These are phyloP conservation scores for Aeoliscus strigatus DNA, from an alignment of 2,797 vertebrate genomes.

Conservation along the genomic window DNA sequence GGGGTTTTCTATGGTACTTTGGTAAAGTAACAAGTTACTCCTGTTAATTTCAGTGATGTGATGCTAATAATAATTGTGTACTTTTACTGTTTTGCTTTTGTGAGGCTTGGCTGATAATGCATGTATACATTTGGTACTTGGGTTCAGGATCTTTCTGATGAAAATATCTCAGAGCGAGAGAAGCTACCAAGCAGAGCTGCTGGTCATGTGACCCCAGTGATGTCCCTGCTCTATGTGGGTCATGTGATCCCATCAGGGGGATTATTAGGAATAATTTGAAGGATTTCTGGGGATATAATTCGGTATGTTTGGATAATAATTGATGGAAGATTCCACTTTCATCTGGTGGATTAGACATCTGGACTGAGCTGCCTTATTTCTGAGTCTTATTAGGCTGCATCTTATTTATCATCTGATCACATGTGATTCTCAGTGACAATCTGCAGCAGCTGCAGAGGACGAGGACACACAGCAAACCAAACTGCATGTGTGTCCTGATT, in stretches of 20 bases:
- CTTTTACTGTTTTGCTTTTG: no score
- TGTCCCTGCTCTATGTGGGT: slow-evolving; percentile 40
- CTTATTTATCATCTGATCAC: slow-evolving; percentile 26
- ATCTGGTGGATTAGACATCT: slow-evolving; percentile 74
- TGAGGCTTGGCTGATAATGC: no score
- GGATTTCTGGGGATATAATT: slow-evolving; percentile 68
- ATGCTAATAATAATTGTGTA: slow-evolving; percentile 1
- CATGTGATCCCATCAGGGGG: slow-evolving; percentile 65
- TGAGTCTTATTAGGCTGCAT: slow-evolving; percentile 46
- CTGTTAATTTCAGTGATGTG: no score
- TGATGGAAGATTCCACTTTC: slow-evolving; percentile 71
- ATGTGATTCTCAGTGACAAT: slow-evolving; percentile 14
- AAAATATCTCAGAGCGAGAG: no score
- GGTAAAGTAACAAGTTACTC: no score
- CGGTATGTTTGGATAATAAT: slow-evolving; percentile 71
- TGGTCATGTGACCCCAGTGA: neutral
- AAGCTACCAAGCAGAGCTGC: no score
- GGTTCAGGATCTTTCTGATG: no score
- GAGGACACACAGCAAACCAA: neutral
- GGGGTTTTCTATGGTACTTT: no score
- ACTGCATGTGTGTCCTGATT: no score
- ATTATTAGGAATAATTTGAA: slow-evolving; percentile 71
- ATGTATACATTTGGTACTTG: no score
- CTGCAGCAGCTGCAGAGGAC: slow-evolving; percentile 20
- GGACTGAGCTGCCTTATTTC: slow-evolving; percentile 64